A percentile compares a stretch with the other conserved stretches of the same genome.
These are phyloP conservation scores for Gymnarchus niloticus DNA, from an alignment of 2,113 vertebrate genomes.

Conservation along the genomic window DNA sequence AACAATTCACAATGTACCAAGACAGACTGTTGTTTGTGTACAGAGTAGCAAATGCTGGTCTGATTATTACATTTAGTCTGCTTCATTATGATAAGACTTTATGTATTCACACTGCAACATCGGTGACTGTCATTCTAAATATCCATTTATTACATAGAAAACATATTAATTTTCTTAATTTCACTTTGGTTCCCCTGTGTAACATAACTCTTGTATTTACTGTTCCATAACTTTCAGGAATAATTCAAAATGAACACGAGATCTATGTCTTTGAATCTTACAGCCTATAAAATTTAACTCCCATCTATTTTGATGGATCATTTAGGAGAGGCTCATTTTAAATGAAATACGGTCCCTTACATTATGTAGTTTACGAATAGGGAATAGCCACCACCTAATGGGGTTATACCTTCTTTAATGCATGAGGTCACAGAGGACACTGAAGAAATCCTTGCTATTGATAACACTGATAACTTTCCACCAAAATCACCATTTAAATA, in stretches of 20 bases:
- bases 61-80: constrained; percentile 5
- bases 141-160: neutral
- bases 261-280: constrained; percentile 11
- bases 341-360: constrained; percentile 22
- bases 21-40: neutral
- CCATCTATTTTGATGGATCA: constrained; percentile 26
- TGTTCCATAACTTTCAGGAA: neutral
- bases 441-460: constrained; percentile 16
- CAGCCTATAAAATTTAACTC: constrained; percentile 24
- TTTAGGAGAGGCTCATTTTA: constrained; percentile 23
- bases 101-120: neutral
- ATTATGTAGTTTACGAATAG: constrained; percentile 22
- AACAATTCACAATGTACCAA: neutral
- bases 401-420: constrained; percentile 26
- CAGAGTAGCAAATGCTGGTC: neutral
- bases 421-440: constrained; percentile 28
- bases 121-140: neutral
- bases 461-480: constrained; percentile 29
- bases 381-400: constrained; percentile 25
- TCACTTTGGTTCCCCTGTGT: neutral
- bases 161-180: constrained; percentile 6
- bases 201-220: neutral
- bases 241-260: constrained; percentile 7
- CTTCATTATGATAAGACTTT: constrained; percentile 7
- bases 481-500: too few species aligned